Percentiles rank a stretch among this genome's conserved stretches.
Conservation (phyloP, 1,140 invertebrate genomes). For the Caenorhabditis latens region DNA sequence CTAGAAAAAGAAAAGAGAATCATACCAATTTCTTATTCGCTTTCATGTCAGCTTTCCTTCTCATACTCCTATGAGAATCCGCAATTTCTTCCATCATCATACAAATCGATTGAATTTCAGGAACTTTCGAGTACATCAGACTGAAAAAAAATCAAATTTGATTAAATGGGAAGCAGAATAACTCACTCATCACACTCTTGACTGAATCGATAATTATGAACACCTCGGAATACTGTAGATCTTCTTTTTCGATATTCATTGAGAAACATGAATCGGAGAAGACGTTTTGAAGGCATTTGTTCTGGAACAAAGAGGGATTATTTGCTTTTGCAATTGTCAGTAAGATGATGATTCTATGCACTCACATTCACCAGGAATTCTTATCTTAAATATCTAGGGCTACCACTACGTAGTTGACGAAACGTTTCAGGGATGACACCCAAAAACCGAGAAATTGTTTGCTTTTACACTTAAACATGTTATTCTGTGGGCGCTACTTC, state of each 20-base stretch:
- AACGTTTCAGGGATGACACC: too few species aligned
- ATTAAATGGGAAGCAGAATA: neutral
- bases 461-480: too few species aligned
- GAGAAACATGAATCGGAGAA: conserved; percentile 49
- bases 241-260: conserved; percentile 59
- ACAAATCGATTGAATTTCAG: conserved; percentile 54
- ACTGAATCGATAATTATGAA: conserved; percentile 34
- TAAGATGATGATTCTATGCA: conserved; percentile 66
- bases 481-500: too few species aligned
- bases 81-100: conserved; percentile 70
- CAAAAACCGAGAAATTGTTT: too few species aligned
- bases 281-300: conserved; percentile 59
- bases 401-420: too few species aligned
- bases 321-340: conserved; percentile 53
- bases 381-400: too few species aligned
- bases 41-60: conserved; percentile 62
- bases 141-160: neutral
- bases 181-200: conserved; percentile 47
- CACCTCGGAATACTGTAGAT: conserved; percentile 7
- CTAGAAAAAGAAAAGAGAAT: neutral
- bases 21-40: conserved; percentile 58
- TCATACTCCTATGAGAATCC: conserved; percentile 68
- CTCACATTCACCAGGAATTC: neutral
- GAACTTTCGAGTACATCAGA: conserved; percentile 40
- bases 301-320: conserved; percentile 42